Base-by-base conservation (phyloP, 2,888 invertebrate genomes). In the Tinea semifulvella region DNA sequence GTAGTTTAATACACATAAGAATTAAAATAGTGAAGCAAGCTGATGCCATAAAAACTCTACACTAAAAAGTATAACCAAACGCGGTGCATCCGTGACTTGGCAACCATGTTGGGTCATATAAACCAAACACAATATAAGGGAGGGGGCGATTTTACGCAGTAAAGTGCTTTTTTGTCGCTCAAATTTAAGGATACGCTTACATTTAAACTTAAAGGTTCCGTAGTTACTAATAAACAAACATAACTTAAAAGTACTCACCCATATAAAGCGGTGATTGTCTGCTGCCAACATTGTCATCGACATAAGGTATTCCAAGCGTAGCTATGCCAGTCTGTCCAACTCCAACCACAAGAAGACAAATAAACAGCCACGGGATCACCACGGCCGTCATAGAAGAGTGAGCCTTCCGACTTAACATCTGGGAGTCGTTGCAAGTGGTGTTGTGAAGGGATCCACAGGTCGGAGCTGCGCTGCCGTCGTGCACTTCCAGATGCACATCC, bases 241-340 rank as follows among this genome's bases (percentile, higher is more conserved):
- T 14, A 35, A 5, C 5, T n/a, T 4, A 28, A 28, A 20, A 20
- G 3, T 26, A 80, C 85, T 86, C 71, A 92, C 92, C 91, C 81
- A 95, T 93, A 76, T 96, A 96, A 53, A 95, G 85, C 18, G 96
- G 94, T 47, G 94, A 94, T 69, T 95, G 94, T 58, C 91, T 86
- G 73, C 92, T 93, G 57, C 93, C 92, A 47, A 96, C 94, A 68
- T 96, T 96, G 69, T 96, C 95, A 57, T 96, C 96, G 52, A 96
- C 93, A 67, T 94, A 96, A 3, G 96, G 95, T 57, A 96, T 95
- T 13, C 95, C 96, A 31, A 96, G 84, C 14, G 95, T 95, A 55
- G 93, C 92, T 46, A 95, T 94, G 10, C 95, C 94, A 1, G 96
- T 96, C 75, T 94, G 94, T 0, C 95, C 95, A 72, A 95, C 90